phyloP scores from a whole-genome alignment of 1,140 invertebrate species.

The Lucilia cuprina region DNA sequence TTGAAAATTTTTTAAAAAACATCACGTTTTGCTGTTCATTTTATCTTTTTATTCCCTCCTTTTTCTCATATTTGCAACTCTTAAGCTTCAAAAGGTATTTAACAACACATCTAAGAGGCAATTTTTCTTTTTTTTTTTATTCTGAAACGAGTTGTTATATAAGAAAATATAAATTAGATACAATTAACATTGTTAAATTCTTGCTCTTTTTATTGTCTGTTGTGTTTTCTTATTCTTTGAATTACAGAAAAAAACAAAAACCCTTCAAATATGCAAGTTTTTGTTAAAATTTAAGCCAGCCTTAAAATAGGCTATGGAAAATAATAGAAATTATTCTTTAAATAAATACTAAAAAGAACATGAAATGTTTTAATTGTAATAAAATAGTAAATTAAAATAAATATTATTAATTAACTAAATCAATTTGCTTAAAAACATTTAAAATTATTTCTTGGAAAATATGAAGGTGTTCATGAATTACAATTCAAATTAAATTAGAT shows the following conservation, averaged over 20 bases:
- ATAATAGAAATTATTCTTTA: too few species aligned
- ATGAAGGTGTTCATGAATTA: too few species aligned
- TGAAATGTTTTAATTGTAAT: too few species aligned
- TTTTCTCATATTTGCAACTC: not conserved
- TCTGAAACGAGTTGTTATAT: not conserved
- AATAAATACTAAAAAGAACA: too few species aligned
- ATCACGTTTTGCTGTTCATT: conserved; percentile 31
- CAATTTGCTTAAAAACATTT: too few species aligned
- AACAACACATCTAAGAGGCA: not conserved
- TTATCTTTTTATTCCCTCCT: not conserved
- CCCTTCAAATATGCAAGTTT: not conserved
- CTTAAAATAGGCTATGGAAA: too few species aligned
- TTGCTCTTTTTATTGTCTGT: not conserved
- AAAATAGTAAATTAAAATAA: too few species aligned
- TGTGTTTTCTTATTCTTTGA: not conserved
- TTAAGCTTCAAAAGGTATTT: conserved; percentile 15
- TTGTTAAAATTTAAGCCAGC: not conserved
- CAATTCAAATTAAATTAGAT: too few species aligned
- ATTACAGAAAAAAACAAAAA: not conserved
- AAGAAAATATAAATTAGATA: not conserved
- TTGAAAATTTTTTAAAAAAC: conserved; percentile 11
- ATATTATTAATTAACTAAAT: too few species aligned
- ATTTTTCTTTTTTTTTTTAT: not conserved
- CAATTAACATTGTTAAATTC: not conserved
- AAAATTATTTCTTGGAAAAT: too few species aligned